Evolutionary conservation across 2,113 vertebrate species (phyloP).

Genomic region (Indicator maculatus): DNA sequence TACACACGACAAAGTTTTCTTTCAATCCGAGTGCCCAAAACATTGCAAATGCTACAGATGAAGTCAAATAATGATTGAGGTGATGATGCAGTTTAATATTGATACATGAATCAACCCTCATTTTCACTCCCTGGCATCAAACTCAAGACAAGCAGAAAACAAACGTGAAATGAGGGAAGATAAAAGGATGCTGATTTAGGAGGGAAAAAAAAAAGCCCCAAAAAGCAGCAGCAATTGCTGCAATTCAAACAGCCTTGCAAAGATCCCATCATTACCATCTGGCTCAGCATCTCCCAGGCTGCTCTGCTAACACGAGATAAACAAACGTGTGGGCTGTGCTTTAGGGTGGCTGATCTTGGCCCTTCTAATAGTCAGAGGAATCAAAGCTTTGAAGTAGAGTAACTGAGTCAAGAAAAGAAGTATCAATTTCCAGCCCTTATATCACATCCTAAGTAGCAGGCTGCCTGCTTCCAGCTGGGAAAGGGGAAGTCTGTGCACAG

Average conservation of each 20-base stretch:
- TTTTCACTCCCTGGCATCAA: constrained; percentile 61
- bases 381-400: constrained; percentile 47
- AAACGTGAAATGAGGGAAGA: constrained; percentile 68
- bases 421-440: constrained; percentile 28
- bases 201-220: background rate
- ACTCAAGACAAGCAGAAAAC: constrained; percentile 57
- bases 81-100: constrained; percentile 26
- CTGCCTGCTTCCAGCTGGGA: constrained; percentile 33
- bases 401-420: constrained; percentile 44
- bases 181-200: constrained; percentile 70
- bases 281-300: constrained; percentile 15
- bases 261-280: constrained; percentile 58
- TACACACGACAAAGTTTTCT: background rate
- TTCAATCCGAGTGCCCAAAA: background rate
- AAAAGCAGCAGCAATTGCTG: background rate
- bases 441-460: background rate
- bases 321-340: constrained; percentile 26
- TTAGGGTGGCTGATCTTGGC: constrained; percentile 50
- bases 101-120: constrained; percentile 29
- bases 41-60: background rate
- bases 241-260: constrained; percentile 22
- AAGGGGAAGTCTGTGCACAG: background rate
- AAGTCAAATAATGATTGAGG: constrained; percentile 39
- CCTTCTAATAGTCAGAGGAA: constrained; percentile 54
- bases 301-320: constrained; percentile 32